Percentiles rank a stretch among this genome's conserved stretches.
Conservation (phyloP, 2,113 vertebrate genomes). For the Tachuris rubrigastra region DNA sequence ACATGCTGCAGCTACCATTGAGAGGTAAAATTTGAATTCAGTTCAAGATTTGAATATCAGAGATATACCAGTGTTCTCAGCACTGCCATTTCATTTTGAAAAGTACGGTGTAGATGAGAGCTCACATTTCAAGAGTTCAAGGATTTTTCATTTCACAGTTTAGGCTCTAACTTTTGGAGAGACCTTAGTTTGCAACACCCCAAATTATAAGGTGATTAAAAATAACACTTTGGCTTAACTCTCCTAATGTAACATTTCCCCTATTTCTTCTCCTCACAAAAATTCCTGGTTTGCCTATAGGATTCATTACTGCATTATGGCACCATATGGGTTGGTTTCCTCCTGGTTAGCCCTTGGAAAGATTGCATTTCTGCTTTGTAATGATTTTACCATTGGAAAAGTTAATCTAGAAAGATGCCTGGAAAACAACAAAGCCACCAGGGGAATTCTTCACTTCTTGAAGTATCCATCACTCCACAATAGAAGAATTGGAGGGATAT, state of each 20-base stretch:
- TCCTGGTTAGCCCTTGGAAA: background rate
- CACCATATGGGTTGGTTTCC: background rate
- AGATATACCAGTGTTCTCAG: background rate
- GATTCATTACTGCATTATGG: background rate
- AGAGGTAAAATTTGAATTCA: background rate
- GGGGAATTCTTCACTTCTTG: conserved; percentile 5
- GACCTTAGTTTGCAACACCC: background rate
- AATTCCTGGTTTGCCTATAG: background rate
- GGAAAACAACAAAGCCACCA: background rate
- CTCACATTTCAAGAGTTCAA: background rate
- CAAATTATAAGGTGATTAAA: background rate
- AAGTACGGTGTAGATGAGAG: background rate
- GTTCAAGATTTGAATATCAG: background rate
- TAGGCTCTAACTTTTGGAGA: background rate
- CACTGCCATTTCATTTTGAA: background rate
- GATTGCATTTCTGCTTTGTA: background rate
- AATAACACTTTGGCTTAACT: background rate
- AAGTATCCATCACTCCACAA: background rate
- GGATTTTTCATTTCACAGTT: background rate
- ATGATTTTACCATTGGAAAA: conserved; percentile 35
- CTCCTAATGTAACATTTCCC: background rate
- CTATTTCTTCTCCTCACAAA: background rate
- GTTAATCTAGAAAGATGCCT: background rate
- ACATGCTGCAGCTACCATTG: background rate
- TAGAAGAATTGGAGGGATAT: background rate